phyloP scores from a whole-genome alignment of 1,140 invertebrate species.

The Eurosta solidaginis region DNA sequence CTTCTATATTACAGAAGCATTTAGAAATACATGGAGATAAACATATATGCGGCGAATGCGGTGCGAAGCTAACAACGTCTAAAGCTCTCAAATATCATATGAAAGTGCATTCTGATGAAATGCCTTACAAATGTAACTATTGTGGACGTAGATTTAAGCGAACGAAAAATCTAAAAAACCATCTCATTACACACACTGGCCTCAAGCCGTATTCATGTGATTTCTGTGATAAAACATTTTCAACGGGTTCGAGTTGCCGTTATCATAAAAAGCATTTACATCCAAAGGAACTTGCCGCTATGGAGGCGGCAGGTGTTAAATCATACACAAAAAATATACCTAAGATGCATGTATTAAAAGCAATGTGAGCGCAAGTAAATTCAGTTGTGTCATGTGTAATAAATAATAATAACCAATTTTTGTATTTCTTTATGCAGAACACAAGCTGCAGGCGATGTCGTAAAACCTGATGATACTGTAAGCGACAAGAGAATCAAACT shows the following conservation, averaged over 20 bases:
- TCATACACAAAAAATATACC: background rate
- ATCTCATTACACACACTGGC: slow-evolving; percentile 42
- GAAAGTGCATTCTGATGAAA: too few species aligned
- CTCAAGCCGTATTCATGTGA: background rate
- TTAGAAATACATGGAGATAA: background rate
- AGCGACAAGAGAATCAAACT: background rate
- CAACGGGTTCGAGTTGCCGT: slow-evolving; percentile 43
- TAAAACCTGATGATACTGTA: background rate
- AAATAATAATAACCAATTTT: background rate
- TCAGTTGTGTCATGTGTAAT: background rate
- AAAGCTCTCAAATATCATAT: background rate
- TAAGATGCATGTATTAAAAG: too few species aligned
- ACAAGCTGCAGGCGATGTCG: background rate
- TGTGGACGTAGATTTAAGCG: background rate
- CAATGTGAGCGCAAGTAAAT: background rate
- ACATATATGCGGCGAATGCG: background rate
- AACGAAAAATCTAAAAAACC: slow-evolving; percentile 40
- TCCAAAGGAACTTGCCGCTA: slow-evolving; percentile 40
- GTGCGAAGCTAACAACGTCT: background rate
- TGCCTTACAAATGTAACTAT: slow-evolving; percentile 13
- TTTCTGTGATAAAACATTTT: too few species aligned
- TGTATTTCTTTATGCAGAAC: background rate
- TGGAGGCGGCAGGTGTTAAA: background rate
- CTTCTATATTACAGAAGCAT: background rate
- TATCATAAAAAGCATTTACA: slow-evolving; percentile 39